phyloP scores from a whole-genome alignment of 2,113 vertebrate genomes.

The Chaetorhynchus papuensis region DNA sequence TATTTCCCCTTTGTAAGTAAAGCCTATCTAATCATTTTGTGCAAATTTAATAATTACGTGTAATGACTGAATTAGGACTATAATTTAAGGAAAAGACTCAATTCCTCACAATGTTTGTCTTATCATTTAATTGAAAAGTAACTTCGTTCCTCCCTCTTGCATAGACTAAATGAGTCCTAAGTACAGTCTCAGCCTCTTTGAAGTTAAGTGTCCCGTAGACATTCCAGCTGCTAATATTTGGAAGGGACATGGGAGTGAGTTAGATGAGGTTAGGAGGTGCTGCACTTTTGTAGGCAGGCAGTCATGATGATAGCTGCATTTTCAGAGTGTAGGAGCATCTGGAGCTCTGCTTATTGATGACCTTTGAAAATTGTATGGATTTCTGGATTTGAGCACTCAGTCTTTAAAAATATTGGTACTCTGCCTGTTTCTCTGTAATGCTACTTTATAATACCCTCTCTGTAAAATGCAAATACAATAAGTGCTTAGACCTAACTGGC shows the following conservation, averaged over 20 bases:
- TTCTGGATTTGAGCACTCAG: background rate
- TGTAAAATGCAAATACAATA: background rate
- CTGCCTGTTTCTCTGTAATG: background rate
- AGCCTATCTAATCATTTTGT: slow-evolving; percentile 69
- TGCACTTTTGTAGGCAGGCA: background rate
- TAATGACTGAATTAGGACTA: slow-evolving; percentile 72
- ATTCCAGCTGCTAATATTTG: background rate
- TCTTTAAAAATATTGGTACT: background rate
- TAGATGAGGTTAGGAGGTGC: background rate
- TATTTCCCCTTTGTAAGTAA: slow-evolving; percentile 63
- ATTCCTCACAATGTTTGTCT: slow-evolving; percentile 66
- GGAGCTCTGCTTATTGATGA: background rate
- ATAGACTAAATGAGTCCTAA: background rate
- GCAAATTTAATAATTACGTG: slow-evolving; percentile 70
- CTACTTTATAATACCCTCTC: background rate
- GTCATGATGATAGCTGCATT: background rate
- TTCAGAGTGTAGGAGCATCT: background rate
- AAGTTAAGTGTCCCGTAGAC: background rate
- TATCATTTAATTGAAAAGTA: slow-evolving; percentile 73
- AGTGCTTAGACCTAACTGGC: background rate
- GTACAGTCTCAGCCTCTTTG: background rate
- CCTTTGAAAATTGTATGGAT: background rate
- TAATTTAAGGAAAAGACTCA: slow-evolving; percentile 59
- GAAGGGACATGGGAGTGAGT: background rate
- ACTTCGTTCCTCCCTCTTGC: slow-evolving; percentile 3